These are phyloP conservation scores for Rotaria sp. DNA, from an alignment of 2,888 invertebrate species.

Conservation along the genomic window DNA sequence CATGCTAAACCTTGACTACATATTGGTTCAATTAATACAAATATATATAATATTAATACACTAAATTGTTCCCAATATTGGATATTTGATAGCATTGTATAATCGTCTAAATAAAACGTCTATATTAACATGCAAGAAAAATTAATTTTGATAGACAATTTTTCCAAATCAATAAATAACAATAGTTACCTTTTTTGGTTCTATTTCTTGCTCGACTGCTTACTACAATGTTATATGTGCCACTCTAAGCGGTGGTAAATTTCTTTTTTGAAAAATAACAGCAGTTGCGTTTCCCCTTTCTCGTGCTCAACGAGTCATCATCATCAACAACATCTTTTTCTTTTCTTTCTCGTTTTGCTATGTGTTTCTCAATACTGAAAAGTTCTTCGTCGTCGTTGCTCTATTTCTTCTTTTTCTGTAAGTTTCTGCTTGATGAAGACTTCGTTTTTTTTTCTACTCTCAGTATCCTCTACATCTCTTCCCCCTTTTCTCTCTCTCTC, in stretches of 20 bases:
- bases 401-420: background rate
- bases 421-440: background rate
- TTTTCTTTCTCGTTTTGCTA: background rate
- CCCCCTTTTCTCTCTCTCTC: background rate
- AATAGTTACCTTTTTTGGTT: background rate
- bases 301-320: background rate
- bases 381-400: background rate
- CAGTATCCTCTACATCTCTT: background rate
- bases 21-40: background rate
- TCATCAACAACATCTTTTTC: background rate
- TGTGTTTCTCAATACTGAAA: background rate
- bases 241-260: background rate
- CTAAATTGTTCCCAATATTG: background rate
- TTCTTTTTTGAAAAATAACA: background rate
- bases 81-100: background rate
- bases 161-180: background rate
- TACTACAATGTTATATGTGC: background rate
- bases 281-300: background rate
- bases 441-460: background rate
- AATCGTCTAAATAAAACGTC: background rate
- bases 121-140: background rate
- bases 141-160: background rate
- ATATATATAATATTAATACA: background rate
- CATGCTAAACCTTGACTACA: background rate
- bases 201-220: background rate